Base-by-base conservation (phyloP, 1,140 invertebrate species). In the Druon quercuslanigerum region DNA sequence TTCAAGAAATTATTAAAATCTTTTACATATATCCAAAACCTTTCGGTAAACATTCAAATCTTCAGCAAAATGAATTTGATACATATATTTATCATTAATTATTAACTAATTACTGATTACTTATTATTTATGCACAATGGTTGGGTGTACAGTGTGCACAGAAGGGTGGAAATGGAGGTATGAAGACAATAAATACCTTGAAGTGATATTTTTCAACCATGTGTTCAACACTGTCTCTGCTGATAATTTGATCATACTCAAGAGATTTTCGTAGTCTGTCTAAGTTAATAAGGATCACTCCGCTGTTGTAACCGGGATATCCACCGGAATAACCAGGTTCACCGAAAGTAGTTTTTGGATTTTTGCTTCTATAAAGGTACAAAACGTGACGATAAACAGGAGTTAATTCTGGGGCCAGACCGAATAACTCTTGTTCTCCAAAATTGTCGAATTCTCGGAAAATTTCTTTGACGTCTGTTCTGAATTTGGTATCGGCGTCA, bases 341-440 rank as follows among this genome's bases (percentile, higher is more conserved):
- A 40, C 95, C 95, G 56, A 95, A 93, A 12, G 85, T 87, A 5
- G 95, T 95, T 13, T 92, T 89, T 1, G 93, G 93, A 86, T 95
- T 90, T 51, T 93, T 91, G 17, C 89, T 91, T 50, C 95, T 91
- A 87, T 96, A 97, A 11, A 92, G 84, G 77, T 95, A 94, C 3
- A 97, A 90, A 74, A 96, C 93, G 85, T 97, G 96, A 16, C 94
- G 92, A 87, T 97, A 97, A 1, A 97, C 96, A 1, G 96, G 96
- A 1, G 96, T 95, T 40, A 96, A 90, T 88, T 97, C 96, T 5
- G 94, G 93, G 0, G 95, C 95, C 16, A 97, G 89, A 0, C 96
- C 96, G 81, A 97, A 96, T 0, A 97, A 86, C 79, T 95, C 89
- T 51, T 86, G 73, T 0, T 82, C 72, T 4, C 87, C 88, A 89